Base-by-base conservation (phyloP, 37 sponge, comb jelly and placozoan species). In the Ephydatia muelleri region DNA sequence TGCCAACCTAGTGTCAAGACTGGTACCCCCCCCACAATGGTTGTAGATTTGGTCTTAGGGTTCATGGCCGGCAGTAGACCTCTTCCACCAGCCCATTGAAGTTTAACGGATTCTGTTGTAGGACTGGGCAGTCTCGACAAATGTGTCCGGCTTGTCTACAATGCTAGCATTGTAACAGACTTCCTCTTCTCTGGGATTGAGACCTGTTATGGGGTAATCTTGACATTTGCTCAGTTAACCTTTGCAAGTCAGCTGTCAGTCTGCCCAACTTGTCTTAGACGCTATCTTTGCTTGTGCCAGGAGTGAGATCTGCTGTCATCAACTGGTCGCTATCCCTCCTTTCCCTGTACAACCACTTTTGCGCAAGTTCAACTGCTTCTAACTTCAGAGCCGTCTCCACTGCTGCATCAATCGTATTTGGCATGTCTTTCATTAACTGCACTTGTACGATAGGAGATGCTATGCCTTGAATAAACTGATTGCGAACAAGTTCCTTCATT, bases 291-390 rank as follows among this genome's bases (percentile, higher is more conserved):
- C 9, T 11, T 57, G 57, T 57, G 57, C 9, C 57, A 1, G 12
- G 19, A 57, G 57, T 21, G 19, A 57, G 57, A 14, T 14, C 16
- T 57, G 57, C 57, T 19, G 57, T 57, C 57, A 57, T 21, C 57
- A 57, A 1, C 16, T 57, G 57, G 57, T 57, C 57, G 19, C 57
- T 57, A 21, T 21, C 19, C 57, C 25, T 76, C 27, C 27, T 76
- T 38, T 40, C 77, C 13, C 27, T 28, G 33, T 76, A 40, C 37
- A 76, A 34, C 16, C 38, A 43, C 38, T 76, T 76, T 26, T 76
- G 77, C 22, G 77, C 77, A 21, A 40, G 33, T 23, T 76, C 48
- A 28, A 76, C 77, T 28, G 77, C 38, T 76, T 76, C 77, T 21
- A 28, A 28, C 57, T 30, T 28, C 28, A 13, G 77, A 13, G 77